Conservation (phyloP, 53 echinoderm and acorn worm species). For the Pentamera pediparva region DNA sequence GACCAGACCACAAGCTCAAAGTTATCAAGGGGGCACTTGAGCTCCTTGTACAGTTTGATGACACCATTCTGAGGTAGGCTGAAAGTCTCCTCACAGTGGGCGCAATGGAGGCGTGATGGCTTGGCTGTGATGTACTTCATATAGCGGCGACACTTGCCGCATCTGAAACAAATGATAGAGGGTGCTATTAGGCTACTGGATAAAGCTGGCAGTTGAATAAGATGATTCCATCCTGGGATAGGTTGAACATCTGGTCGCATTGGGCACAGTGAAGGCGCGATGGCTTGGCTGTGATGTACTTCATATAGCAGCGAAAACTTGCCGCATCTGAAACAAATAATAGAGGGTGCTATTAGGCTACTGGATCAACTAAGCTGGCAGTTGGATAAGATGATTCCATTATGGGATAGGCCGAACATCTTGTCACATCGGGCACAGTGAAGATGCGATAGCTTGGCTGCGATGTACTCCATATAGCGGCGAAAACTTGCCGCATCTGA, state of each 20-base stretch:
- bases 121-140: conserved; percentile 98
- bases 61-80: conserved; percentile 82
- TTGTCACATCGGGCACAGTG: conserved; percentile 93
- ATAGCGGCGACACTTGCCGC: conserved; percentile 93
- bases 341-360: too few relatives aligned
- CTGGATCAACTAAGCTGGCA: conserved; percentile 91
- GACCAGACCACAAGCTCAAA: conserved; percentile 95
- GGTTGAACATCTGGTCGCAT: conserved; percentile 83
- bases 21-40: conserved; percentile 88
- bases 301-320: conserved; percentile 97
- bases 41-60: conserved; percentile 96
- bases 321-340: conserved; percentile 69
- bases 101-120: conserved; percentile 83
- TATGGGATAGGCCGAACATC: conserved; percentile 82
- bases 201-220: conserved; percentile 94
- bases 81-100: conserved; percentile 89
- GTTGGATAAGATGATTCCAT: conserved; percentile 84
- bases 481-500: conserved; percentile 92
- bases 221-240: conserved; percentile 83
- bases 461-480: conserved; percentile 95
- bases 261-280: conserved; percentile 82
- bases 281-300: conserved; percentile 92
- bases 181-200: too few relatives aligned
- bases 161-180: conserved; percentile 55
- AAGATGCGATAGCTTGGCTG: conserved; percentile 77